A percentile compares a stretch with the other conserved stretches of the same genome.
Evolutionary conservation across 1,140 invertebrate species (phyloP).

Genomic region (Hyles euphorbiae): DNA sequence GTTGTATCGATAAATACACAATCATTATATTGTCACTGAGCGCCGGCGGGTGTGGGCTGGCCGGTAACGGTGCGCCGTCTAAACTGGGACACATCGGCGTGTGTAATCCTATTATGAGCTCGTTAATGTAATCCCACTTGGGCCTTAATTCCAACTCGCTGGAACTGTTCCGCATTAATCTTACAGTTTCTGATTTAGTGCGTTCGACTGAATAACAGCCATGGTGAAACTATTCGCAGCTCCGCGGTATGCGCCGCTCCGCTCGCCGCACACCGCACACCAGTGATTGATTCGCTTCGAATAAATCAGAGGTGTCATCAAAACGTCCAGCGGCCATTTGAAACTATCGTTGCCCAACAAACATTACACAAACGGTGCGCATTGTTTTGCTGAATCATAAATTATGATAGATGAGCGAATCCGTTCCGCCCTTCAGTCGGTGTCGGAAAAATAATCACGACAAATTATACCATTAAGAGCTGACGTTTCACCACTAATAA

Average conservation of each 20-base stretch:
- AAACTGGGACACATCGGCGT: slow-evolving; percentile 57
- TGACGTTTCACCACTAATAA: slow-evolving; percentile 22
- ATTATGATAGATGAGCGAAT: slow-evolving; percentile 45
- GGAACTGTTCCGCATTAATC: slow-evolving; percentile 10
- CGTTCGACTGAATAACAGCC: no score
- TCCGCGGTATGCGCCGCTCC: no score
- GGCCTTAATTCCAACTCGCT: slow-evolving; percentile 27
- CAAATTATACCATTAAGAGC: slow-evolving; percentile 47
- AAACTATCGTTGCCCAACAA: not conserved
- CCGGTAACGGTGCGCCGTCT: slow-evolving; percentile 51
- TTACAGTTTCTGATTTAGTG: no score
- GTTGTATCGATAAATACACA: slow-evolving; percentile 50
- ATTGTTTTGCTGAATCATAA: slow-evolving; percentile 40
- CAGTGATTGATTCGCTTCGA: slow-evolving; percentile 16
- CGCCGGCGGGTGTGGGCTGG: slow-evolving; percentile 38
- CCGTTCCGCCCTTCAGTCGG: slow-evolving; percentile 37
- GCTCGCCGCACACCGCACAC: no score
- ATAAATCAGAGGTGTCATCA: slow-evolving; percentile 28
- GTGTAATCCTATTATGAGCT: slow-evolving; percentile 71
- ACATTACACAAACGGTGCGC: slow-evolving; percentile 6
- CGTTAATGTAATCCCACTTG: slow-evolving; percentile 62
- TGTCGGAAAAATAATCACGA: slow-evolving; percentile 46
- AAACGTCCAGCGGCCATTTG: slow-evolving; percentile 7
- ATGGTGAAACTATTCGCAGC: no score
- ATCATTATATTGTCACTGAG: slow-evolving; percentile 67